These are phyloP conservation scores for Hippocampus abdominalis DNA, from an alignment of 2,113 vertebrate species.

Conservation along the genomic window DNA sequence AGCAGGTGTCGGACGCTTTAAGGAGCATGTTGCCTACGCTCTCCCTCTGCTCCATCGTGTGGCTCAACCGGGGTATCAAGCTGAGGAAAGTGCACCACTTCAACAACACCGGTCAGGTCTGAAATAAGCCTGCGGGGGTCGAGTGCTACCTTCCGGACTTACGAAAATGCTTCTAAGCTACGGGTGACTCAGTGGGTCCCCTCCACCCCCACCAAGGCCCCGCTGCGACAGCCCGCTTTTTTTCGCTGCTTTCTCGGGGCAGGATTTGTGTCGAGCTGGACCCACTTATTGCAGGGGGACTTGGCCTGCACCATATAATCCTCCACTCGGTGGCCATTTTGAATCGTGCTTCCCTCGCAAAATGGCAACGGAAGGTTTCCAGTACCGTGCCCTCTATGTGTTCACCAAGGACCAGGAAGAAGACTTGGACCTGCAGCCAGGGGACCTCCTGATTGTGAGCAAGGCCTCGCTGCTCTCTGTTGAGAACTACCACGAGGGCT, in stretches of 20 bases:
- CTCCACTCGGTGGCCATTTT: slow-evolving; percentile 52
- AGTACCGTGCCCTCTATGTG: slow-evolving; percentile 83
- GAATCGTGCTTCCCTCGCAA: slow-evolving; percentile 39
- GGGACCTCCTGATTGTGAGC: slow-evolving; percentile 86
- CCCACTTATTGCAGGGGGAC: slow-evolving; percentile 19
- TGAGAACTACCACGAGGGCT: slow-evolving; percentile 80
- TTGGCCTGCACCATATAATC: slow-evolving; percentile 26
- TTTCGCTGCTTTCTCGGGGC: slow-evolving; percentile 26
- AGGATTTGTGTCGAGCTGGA: slow-evolving; percentile 29
- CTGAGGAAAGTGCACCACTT: slow-evolving; percentile 75
- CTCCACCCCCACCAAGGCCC: not conserved
- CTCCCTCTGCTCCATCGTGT: slow-evolving; percentile 83
- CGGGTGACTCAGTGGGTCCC: slow-evolving; percentile 40
- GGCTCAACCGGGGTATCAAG: slow-evolving; percentile 85
- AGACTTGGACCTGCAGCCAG: slow-evolving; percentile 85
- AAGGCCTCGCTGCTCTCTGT: slow-evolving; percentile 80
- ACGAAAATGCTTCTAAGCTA: slow-evolving; percentile 62
- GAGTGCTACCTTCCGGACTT: slow-evolving; percentile 33
- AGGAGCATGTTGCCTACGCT: slow-evolving; percentile 85
- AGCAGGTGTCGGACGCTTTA: slow-evolving; percentile 48
- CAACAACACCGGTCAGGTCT: slow-evolving; percentile 69
- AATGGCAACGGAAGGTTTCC: slow-evolving; percentile 84
- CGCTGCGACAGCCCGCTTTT: slow-evolving; percentile 22
- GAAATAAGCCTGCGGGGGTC: slow-evolving; percentile 34
- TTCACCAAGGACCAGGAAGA: slow-evolving; percentile 87